Conservation (phyloP, 2,113 vertebrate genomes). For the Acanthisitta chloris region DNA sequence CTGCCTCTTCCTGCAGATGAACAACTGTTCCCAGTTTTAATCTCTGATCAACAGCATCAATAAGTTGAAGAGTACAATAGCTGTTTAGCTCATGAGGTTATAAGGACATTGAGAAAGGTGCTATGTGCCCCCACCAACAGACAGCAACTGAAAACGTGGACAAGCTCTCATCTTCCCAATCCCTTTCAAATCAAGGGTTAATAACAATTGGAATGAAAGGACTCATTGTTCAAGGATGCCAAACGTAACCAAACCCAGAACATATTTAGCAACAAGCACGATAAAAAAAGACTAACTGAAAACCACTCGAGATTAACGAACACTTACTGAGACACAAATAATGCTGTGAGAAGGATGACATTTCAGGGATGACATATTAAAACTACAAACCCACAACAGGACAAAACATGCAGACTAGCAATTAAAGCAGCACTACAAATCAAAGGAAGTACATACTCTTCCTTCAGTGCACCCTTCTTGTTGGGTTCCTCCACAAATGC, state of each 20-base stretch:
- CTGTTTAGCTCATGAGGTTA: not conserved
- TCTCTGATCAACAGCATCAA: not conserved
- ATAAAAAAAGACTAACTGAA: not conserved
- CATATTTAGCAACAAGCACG: not conserved
- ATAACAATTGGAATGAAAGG: not conserved
- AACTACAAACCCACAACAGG: not conserved
- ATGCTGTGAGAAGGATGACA: not conserved
- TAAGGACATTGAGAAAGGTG: not conserved
- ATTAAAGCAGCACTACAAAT: not conserved
- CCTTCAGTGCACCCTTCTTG: conserved; percentile 95
- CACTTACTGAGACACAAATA: not conserved
- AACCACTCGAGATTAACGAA: not conserved
- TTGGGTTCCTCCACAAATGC: conserved; percentile 88
- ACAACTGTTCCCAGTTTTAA: not conserved
- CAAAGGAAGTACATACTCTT: conserved; percentile 83
- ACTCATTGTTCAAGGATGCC: not conserved
- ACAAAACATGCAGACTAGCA: not conserved
- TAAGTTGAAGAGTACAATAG: not conserved
- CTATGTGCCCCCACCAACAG: not conserved
- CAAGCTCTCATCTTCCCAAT: not conserved
- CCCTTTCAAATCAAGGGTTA: not conserved
- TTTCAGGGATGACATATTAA: not conserved
- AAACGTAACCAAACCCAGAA: not conserved
- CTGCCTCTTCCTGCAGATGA: not conserved
- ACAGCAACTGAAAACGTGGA: not conserved